These are phyloP conservation scores for Diplodus sargus DNA, from an alignment of 2,797 vertebrate species.

Conservation along the genomic window DNA sequence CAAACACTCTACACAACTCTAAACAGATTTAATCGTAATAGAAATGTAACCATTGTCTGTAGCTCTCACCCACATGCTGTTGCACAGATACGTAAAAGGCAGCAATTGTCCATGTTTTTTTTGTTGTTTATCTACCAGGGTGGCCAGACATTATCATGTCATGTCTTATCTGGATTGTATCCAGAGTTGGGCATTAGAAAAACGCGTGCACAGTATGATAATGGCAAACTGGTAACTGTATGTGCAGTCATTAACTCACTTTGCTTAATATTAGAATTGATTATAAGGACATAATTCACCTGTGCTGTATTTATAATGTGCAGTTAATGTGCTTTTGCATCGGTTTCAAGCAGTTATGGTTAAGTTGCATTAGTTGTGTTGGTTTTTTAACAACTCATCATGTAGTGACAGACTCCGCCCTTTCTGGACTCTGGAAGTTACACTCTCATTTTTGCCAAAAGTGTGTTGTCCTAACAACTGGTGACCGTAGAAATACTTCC, in stretches of 20 bases:
- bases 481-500: constrained; percentile 66
- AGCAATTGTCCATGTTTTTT: neutral
- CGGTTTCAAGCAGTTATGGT: constrained; percentile 6
- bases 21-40: neutral
- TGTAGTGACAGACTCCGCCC: neutral
- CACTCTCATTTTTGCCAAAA: no score
- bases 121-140: constrained; percentile 16
- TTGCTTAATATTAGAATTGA: neutral
- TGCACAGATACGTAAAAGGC: neutral
- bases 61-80: neutral
- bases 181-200: neutral
- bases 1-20: neutral
- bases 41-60: neutral
- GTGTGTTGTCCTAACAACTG: constrained; percentile 33
- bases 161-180: constrained; percentile 5
- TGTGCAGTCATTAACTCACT: neutral
- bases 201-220: constrained; percentile 1
- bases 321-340: neutral
- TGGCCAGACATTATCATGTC: constrained; percentile 10
- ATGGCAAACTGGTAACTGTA: neutral
- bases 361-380: constrained; percentile 16
- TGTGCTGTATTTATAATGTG: neutral
- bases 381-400: constrained; percentile 19
- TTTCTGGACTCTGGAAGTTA: no score
- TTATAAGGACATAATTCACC: neutral